A percentile compares a stretch with the other conserved stretches of the same genome.
Conservation (phyloP, 2,888 invertebrate species). For the Philereme transversata region DNA sequence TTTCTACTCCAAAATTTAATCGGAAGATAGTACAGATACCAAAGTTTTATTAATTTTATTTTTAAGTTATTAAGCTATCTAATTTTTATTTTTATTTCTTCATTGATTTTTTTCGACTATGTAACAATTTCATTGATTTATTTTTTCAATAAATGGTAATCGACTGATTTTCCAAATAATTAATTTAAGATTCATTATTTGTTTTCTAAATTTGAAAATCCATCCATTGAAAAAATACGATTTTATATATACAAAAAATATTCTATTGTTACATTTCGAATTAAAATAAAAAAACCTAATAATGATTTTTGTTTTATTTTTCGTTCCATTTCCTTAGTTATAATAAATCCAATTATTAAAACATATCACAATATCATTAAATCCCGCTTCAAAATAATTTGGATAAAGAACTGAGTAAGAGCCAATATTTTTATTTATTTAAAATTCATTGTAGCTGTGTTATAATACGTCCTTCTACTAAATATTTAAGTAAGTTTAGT, state of each 20-base stretch:
- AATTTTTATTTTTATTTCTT: constrained; percentile 60
- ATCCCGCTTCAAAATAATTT: constrained; percentile 35
- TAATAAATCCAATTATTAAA: constrained; percentile 57
- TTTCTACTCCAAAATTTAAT: constrained; percentile 79
- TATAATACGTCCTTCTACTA: constrained; percentile 70
- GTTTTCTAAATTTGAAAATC: constrained; percentile 63
- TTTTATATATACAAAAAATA: constrained; percentile 72
- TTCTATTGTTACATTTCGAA: constrained; percentile 80
- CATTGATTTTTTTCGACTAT: constrained; percentile 56
- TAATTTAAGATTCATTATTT: constrained; percentile 35
- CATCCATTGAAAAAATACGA: constrained; percentile 79
- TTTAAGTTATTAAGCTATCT: constrained; percentile 76
- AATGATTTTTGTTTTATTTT: constrained; percentile 69
- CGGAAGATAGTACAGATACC: constrained; percentile 82
- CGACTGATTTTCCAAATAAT: constrained; percentile 40
- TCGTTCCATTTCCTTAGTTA: constrained; percentile 53
- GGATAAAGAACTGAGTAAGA: constrained; percentile 49
- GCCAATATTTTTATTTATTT: constrained; percentile 34
- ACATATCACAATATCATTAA: constrained; percentile 65
- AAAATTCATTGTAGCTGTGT: constrained; percentile 56
- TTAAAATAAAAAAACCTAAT: constrained; percentile 73
- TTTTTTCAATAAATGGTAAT: constrained; percentile 40
- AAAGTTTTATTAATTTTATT: constrained; percentile 81
- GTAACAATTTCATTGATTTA: constrained; percentile 55
- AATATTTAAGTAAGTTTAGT: constrained; percentile 65